Conservation (phyloP, 2,797 vertebrate genomes). For the Miichthys miiuy region DNA sequence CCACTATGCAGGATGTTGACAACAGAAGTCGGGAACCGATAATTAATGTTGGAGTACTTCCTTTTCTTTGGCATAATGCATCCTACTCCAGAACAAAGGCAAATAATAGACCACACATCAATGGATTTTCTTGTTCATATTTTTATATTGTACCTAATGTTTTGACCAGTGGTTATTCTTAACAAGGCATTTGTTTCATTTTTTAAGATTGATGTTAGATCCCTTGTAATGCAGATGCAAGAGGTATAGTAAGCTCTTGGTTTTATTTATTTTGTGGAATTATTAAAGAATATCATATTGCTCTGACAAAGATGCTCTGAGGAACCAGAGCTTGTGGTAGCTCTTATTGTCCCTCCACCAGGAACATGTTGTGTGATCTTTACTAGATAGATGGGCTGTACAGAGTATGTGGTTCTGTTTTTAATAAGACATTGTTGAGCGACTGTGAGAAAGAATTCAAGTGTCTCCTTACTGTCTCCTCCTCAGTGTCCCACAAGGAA, state of each 20-base stretch:
- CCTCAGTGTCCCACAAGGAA: constrained; percentile 7
- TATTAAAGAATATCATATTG: background rate
- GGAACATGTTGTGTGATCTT: constrained; percentile 1
- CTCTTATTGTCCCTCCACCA: background rate
- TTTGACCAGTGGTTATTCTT: background rate
- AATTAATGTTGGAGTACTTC: background rate
- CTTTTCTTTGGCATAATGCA: background rate
- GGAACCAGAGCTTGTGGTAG: background rate
- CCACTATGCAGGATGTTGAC: constrained; percentile 18
- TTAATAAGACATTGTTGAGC: background rate
- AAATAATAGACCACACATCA: background rate
- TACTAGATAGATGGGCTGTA: background rate
- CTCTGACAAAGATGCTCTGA: background rate
- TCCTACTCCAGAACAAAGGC: background rate
- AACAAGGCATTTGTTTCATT: background rate
- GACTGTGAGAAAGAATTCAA: constrained; percentile 16
- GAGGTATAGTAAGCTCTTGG: background rate
- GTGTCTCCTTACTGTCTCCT: background rate
- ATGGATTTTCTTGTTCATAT: background rate
- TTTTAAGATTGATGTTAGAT: background rate
- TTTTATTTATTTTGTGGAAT: background rate
- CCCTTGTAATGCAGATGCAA: background rate
- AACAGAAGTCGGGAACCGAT: background rate
- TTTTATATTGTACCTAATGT: background rate
- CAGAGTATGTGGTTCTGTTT: constrained; percentile 14